Conservation (phyloP, 1,140 invertebrate species). For the Microplitis mediator region DNA sequence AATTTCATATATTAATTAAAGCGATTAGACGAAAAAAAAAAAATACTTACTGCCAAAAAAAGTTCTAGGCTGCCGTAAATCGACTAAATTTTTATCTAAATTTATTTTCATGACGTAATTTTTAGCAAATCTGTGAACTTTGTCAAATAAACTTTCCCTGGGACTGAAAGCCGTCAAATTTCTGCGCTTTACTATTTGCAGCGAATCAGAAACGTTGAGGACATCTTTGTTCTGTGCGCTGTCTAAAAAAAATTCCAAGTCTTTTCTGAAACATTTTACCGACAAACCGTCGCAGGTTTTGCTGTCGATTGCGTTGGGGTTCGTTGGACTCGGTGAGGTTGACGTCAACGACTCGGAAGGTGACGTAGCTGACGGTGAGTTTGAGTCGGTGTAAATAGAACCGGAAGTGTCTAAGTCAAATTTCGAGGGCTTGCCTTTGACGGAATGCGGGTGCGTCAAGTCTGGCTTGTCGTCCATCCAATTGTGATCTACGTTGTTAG, state of each 20-base stretch:
- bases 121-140: constrained; percentile 51
- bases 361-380: constrained; percentile 18
- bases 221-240: constrained; percentile 37
- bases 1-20: background rate
- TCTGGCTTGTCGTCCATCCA: background rate
- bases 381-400: constrained; percentile 44
- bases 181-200: constrained; percentile 45
- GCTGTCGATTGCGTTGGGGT: background rate
- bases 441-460: constrained; percentile 38
- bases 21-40: background rate
- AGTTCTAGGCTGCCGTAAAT: constrained; percentile 50
- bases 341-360: too few species aligned
- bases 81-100: constrained; percentile 44
- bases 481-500: background rate
- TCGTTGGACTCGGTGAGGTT: too few species aligned
- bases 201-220: constrained; percentile 50
- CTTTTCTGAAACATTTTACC: constrained; percentile 35
- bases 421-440: constrained; percentile 49
- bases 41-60: constrained; percentile 57
- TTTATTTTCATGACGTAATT: constrained; percentile 55
- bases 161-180: constrained; percentile 25
- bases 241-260: constrained; percentile 41
- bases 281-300: constrained; percentile 19
- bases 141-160: constrained; percentile 42
- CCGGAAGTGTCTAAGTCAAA: constrained; percentile 48